These are phyloP conservation scores for Himalopsyche japonica DNA, from an alignment of 2,888 invertebrate species.

Conservation along the genomic window DNA sequence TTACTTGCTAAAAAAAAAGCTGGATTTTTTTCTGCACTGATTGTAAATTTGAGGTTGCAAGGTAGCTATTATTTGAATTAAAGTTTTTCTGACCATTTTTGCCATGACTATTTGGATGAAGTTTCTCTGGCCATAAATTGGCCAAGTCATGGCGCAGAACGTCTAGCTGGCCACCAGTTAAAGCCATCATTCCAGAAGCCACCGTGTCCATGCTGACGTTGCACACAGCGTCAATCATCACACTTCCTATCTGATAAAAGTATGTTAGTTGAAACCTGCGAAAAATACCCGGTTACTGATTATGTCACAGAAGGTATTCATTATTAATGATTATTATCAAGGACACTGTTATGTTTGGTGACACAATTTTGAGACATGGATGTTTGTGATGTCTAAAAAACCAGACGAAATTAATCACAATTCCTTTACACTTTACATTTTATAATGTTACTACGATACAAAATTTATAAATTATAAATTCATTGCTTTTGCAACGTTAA, in stretches of 20 bases:
- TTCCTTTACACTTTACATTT: too few relatives aligned
- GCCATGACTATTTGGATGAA: not conserved
- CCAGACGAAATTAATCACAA: too few relatives aligned
- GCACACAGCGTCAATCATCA: constrained; percentile 44
- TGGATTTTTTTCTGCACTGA: too few relatives aligned
- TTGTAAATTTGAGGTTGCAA: not conserved
- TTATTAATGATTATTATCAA: too few relatives aligned
- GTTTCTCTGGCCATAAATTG: not conserved
- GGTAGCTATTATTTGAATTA: not conserved
- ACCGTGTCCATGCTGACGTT: constrained; percentile 47
- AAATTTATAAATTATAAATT: too few relatives aligned
- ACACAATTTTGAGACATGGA: too few relatives aligned
- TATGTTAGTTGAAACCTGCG: constrained; percentile 45
- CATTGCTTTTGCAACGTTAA: too few relatives aligned
- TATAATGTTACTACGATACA: too few relatives aligned
- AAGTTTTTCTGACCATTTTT: too few relatives aligned
- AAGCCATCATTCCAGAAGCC: constrained; percentile 44
- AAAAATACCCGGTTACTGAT: not conserved
- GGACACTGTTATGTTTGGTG: too few relatives aligned
- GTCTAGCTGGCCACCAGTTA: constrained; percentile 45
- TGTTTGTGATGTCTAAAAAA: too few relatives aligned
- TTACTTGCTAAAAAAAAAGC: too few relatives aligned
- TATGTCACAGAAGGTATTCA: not conserved
- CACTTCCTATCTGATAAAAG: constrained; percentile 45
- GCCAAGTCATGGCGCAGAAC: constrained; percentile 43